Evolutionary conservation across 2,888 invertebrate genomes (phyloP).

Genomic region (Balanococcus diminutus): DNA sequence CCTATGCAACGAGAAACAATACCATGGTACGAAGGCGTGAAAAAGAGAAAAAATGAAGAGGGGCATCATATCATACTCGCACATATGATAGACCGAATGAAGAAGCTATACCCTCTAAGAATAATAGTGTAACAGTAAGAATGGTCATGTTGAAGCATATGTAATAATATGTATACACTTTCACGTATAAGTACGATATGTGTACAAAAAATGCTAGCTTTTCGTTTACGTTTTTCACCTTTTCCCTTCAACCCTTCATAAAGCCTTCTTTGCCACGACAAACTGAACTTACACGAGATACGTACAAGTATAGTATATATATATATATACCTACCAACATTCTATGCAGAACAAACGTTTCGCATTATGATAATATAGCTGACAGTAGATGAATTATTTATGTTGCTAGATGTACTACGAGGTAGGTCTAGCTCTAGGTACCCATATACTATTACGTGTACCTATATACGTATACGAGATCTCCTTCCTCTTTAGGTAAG

Average conservation of each 20-base stretch:
- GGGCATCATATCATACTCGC: not conserved
- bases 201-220: not conserved
- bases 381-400: constrained; percentile 53
- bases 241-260: not conserved
- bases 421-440: too few relatives aligned
- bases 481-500: not conserved
- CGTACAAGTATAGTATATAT: too few relatives aligned
- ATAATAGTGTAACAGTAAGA: not conserved
- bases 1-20: not conserved
- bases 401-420: not conserved
- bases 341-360: constrained; percentile 45
- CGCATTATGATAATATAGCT: constrained; percentile 50
- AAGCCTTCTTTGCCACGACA: not conserved
- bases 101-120: not conserved
- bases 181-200: not conserved
- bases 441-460: not conserved
- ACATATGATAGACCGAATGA: not conserved
- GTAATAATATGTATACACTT: constrained; percentile 1
- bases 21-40: not conserved
- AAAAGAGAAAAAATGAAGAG: not conserved
- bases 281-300: not conserved
- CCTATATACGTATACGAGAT: not conserved
- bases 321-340: not conserved
- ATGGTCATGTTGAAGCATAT: constrained; percentile 7
- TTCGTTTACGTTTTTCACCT: not conserved